phyloP scores from a whole-genome alignment of 2,113 vertebrate species.

The Cynoglossus semilaevis region DNA sequence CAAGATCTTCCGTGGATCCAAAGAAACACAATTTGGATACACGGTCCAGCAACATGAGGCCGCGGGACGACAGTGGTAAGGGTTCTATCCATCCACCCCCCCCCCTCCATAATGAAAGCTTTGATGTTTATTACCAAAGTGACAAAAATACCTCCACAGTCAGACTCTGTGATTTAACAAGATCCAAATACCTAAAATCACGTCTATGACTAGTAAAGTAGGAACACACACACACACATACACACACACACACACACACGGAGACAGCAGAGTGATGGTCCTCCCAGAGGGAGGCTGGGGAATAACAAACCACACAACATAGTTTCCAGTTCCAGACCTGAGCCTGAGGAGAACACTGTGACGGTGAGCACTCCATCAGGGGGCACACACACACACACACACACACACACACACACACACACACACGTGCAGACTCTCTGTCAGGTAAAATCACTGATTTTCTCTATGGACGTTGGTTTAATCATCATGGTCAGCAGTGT shows the following conservation, averaged over 20 bases:
- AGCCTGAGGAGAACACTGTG: too few relatives aligned
- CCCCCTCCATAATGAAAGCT: too few relatives aligned
- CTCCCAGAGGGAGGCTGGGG: constrained; percentile 54
- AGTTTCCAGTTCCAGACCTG: constrained; percentile 56
- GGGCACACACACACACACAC: too few relatives aligned
- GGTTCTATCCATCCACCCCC: neutral
- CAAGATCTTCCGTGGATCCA: constrained; percentile 81
- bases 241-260: constrained; percentile 15
- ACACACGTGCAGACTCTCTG: too few relatives aligned
- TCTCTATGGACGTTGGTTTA: too few relatives aligned
- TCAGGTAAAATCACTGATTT: too few relatives aligned
- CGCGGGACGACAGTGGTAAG: constrained; percentile 86
- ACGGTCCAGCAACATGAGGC: constrained; percentile 91
- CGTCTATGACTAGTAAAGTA: constrained; percentile 7
- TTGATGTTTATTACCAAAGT: neutral
- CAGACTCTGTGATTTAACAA: too few relatives aligned
- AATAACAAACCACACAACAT: constrained; percentile 65
- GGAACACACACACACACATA: constrained; percentile 12
- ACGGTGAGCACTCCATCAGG: too few relatives aligned
- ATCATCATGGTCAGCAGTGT: too few relatives aligned
- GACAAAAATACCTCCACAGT: too few relatives aligned
- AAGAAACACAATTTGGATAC: constrained; percentile 88
- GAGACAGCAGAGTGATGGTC: constrained; percentile 26
- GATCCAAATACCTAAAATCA: constrained; percentile 34
- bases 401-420: too few relatives aligned